These are phyloP conservation scores for Masnerella sp. DNA, from an alignment of 2,888 invertebrate species.

Conservation along the genomic window DNA sequence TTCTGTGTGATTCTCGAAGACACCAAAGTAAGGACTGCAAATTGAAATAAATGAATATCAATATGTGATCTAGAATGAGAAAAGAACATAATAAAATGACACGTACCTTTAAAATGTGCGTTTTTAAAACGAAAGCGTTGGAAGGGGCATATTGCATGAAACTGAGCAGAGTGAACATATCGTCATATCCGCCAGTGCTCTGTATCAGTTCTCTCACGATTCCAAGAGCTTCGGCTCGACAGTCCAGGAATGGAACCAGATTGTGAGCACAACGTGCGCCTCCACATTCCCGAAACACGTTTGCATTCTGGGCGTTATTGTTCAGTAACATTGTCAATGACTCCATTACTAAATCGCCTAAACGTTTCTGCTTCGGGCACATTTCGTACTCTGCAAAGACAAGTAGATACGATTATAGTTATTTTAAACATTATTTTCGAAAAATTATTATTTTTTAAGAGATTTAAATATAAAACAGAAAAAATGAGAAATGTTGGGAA, in stretches of 20 bases:
- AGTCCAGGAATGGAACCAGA: conserved; percentile 89
- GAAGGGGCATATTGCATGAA: conserved; percentile 94
- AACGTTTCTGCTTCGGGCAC: conserved; percentile 83
- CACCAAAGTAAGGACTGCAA: conserved; percentile 87
- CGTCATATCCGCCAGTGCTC: conserved; percentile 96
- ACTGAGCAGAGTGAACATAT: conserved; percentile 94
- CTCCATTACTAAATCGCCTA: conserved; percentile 93
- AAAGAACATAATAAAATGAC: no score
- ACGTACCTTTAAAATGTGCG: conserved; percentile 89
- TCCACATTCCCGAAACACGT: conserved; percentile 94
- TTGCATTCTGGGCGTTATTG: conserved; percentile 92
- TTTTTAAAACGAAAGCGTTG: conserved; percentile 89
- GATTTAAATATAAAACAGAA: no score
- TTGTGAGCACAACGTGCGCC: conserved; percentile 95
- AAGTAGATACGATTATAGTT: neutral
- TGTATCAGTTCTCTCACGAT: conserved; percentile 93
- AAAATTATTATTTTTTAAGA: no score
- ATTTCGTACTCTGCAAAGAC: conserved; percentile 72
- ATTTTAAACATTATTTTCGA: no score
- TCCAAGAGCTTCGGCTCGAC: conserved; percentile 89
- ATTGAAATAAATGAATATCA: conserved; percentile 1
- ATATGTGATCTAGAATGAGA: no score
- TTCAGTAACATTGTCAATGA: conserved; percentile 90
- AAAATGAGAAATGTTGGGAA: no score
- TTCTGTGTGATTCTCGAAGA: conserved; percentile 96